Evolutionary conservation across 2,113 vertebrate genomes (phyloP).

Genomic region (Corythornis vintsioides): DNA sequence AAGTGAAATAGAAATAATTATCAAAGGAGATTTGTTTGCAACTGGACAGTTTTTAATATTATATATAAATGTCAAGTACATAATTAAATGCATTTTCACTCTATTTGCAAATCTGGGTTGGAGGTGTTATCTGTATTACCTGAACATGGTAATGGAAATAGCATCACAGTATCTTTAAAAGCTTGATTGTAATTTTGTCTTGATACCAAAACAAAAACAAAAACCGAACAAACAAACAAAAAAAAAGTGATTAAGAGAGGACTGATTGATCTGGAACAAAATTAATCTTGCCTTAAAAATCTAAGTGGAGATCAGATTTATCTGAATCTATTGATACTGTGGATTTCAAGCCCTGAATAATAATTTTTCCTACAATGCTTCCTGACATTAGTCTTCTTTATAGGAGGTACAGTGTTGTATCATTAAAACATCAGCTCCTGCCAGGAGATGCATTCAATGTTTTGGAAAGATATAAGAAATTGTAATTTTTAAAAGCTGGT

Average conservation of each 20-base stretch:
- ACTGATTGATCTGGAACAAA: background rate
- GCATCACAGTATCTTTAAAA: background rate
- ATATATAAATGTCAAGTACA: background rate
- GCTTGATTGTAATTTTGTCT: background rate
- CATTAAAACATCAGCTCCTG: constrained; percentile 25
- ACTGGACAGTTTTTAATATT: background rate
- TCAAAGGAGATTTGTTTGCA: background rate
- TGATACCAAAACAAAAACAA: background rate
- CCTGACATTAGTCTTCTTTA: constrained; percentile 11
- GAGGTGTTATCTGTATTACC: background rate
- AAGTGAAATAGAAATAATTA: background rate
- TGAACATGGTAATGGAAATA: background rate
- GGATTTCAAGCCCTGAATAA: background rate
- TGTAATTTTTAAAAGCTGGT: background rate
- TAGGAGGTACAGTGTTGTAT: background rate
- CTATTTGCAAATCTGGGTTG: background rate
- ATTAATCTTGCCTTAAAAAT: background rate
- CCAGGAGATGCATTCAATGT: background rate
- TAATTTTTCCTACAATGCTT: constrained; percentile 27
- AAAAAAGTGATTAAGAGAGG: background rate
- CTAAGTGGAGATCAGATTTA: background rate
- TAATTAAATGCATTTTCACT: background rate
- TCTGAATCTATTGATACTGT: background rate
- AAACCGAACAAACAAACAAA: background rate
- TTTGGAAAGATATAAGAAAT: background rate